Evolutionary conservation across 2,113 vertebrate species (phyloP).

Genomic region (Glaucomys volans): DNA sequence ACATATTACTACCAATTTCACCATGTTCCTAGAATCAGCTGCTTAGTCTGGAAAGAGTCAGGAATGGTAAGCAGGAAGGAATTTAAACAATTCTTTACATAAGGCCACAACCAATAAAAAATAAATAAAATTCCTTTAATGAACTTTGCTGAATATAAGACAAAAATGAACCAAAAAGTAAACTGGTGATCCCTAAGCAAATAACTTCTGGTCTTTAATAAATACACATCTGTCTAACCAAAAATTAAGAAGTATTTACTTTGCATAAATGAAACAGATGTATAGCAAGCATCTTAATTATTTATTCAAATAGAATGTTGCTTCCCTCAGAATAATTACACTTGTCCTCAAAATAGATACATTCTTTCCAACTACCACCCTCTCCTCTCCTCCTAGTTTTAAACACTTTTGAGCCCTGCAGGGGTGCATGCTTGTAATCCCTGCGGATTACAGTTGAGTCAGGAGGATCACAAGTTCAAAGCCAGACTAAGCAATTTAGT

Average conservation of each 20-base stretch:
- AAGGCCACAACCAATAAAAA: not conserved
- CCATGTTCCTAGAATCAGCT: not conserved
- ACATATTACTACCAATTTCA: not conserved
- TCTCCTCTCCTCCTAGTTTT: not conserved
- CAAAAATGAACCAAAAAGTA: slow-evolving; percentile 29
- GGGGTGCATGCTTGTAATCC: no score
- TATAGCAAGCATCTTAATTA: slow-evolving; percentile 4
- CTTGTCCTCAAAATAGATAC: not conserved
- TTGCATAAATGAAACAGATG: not conserved
- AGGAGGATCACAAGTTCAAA: no score
- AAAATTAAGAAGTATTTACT: slow-evolving; percentile 12
- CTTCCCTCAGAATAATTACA: slow-evolving; percentile 21
- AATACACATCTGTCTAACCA: not conserved
- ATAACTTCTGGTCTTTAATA: not conserved
- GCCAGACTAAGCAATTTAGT: no score
- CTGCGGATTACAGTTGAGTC: no score
- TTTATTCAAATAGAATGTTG: slow-evolving; percentile 31
- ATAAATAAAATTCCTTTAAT: not conserved
- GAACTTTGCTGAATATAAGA: not conserved
- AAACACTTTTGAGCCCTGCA: not conserved
- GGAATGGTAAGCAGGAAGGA: not conserved
- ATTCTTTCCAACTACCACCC: not conserved
- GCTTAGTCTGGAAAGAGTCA: not conserved
- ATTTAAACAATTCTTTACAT: slow-evolving; percentile 44
- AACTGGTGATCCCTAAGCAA: not conserved